Base-by-base conservation (phyloP, 2,797 vertebrate species). In the Falco novaeseelandiae region DNA sequence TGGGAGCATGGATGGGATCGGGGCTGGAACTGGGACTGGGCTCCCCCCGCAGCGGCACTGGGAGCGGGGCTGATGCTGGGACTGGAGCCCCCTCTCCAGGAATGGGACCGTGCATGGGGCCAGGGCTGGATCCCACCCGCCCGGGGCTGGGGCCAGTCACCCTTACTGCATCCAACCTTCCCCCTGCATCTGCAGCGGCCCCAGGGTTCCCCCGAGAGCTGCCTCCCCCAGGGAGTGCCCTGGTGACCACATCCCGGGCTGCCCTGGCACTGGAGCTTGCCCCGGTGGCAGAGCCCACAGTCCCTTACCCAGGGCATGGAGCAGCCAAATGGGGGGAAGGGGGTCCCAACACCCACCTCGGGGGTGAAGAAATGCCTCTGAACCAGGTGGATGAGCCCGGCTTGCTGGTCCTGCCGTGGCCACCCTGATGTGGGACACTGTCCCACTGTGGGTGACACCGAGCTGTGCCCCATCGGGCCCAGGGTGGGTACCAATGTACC, bases 321-420 rank as follows among this genome's bases (percentile, higher is more conserved):
- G 42, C 21, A 72, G 27, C 42, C 34, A 19, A 32, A 4, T 0
- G 1, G 17, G 11, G 12, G 14, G 8, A 44, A 76, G 14, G 8
- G 21, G 14, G 12, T 49, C 32, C 38, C 55, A 30, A 34, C 15
- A n/a, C 8, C 38, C 34, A 15, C 14, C 14, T 29, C 5, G 44
- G 71, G 57, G 6, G 11, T 20, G 19, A 26, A 26, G 29, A 54
- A 34, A 38, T 15, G 9, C 30, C 9, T 67, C 59, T 20, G 19
- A 71, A 71, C 8, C 1, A 3, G 10, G 7, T 22, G 29, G 46
- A 51, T 1, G 7, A 67, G 15, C 17, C 34, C 18, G 0, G 1
- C 8, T 12, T 36, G 34, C 27, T 32, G 14, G 2, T 61, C 12
- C 30, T 40, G 12, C 32, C n/a, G 32, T 1, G 2, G 51, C 19